These are phyloP conservation scores for Danaus plexippus DNA, from an alignment of 1,140 invertebrate genomes.

Conservation along the genomic window DNA sequence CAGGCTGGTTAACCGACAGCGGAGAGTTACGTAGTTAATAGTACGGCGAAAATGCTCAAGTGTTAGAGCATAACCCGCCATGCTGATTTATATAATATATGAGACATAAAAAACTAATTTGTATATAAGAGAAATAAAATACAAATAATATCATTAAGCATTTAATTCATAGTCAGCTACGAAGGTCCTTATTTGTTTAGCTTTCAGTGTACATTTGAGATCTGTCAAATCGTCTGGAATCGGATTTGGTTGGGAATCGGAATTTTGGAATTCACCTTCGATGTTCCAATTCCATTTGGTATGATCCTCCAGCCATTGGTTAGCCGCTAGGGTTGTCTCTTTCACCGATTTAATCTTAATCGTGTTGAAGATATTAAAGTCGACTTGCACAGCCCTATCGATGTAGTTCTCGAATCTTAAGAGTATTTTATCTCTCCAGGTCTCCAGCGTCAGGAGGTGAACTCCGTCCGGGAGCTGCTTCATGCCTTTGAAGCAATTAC, in stretches of 20 bases:
- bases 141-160: no score
- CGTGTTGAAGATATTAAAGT: conserved; percentile 70
- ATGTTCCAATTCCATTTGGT: conserved; percentile 68
- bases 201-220: conserved; percentile 33
- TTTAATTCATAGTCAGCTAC: conserved; percentile 31
- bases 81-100: no score
- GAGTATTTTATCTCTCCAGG: conserved; percentile 78
- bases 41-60: no score
- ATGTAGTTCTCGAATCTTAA: conserved; percentile 91
- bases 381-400: conserved; percentile 70
- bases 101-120: no score
- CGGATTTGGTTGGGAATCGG: no score
- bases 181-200: conserved; percentile 55
- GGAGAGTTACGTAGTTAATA: no score
- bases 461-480: conserved; percentile 81
- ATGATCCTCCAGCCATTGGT: conserved; percentile 71
- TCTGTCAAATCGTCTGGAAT: conserved; percentile 19
- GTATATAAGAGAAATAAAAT: no score
- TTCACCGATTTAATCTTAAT: conserved; percentile 73
- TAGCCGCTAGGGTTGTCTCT: conserved; percentile 80
- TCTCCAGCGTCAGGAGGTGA: conserved; percentile 91
- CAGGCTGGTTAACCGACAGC: no score
- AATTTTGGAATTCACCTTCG: conserved; percentile 23
- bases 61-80: no score
- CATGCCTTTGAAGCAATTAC: conserved; percentile 34